Evolutionary conservation across 1,140 invertebrate genomes (phyloP).

Genomic region (Drosophila parabipectinata): DNA sequence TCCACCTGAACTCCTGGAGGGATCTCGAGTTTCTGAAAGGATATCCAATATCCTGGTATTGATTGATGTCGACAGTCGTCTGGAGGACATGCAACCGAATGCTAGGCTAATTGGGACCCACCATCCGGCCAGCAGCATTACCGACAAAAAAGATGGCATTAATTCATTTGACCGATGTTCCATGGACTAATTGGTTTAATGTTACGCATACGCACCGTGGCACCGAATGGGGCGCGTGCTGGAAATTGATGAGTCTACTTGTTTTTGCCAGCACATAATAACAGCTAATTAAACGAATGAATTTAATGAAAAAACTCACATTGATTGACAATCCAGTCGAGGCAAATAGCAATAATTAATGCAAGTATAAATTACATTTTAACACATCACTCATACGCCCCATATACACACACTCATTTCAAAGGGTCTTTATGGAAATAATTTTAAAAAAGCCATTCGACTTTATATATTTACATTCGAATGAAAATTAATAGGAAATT

Average conservation of each 20-base stretch:
- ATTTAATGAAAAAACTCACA: conserved; percentile 2
- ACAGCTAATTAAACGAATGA: conserved; percentile 5
- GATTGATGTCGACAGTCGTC: not conserved
- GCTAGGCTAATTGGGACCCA: not conserved
- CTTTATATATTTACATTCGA: too few species aligned
- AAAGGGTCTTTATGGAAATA: too few species aligned
- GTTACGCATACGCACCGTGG: conserved; percentile 23
- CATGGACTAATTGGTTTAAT: conserved; percentile 37
- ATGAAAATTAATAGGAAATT: too few species aligned
- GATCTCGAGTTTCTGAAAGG: not conserved
- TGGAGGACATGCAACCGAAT: not conserved
- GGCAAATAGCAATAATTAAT: not conserved
- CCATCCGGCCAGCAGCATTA: not conserved
- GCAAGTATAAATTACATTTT: not conserved
- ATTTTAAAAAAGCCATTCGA: too few species aligned
- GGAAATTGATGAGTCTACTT: conserved; percentile 11
- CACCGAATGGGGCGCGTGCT: not conserved
- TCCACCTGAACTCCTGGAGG: not conserved
- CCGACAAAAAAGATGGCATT: conserved; percentile 3
- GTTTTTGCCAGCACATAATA: not conserved
- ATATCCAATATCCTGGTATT: not conserved
- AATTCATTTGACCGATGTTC: conserved; percentile 7
- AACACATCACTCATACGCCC: not conserved
- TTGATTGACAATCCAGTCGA: not conserved
- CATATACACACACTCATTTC: too few species aligned